Percentiles rank a stretch among this genome's conserved stretches.
These are phyloP conservation scores for Tuberolachnus salignus DNA, from an alignment of 2,888 invertebrate genomes.

Conservation along the genomic window DNA sequence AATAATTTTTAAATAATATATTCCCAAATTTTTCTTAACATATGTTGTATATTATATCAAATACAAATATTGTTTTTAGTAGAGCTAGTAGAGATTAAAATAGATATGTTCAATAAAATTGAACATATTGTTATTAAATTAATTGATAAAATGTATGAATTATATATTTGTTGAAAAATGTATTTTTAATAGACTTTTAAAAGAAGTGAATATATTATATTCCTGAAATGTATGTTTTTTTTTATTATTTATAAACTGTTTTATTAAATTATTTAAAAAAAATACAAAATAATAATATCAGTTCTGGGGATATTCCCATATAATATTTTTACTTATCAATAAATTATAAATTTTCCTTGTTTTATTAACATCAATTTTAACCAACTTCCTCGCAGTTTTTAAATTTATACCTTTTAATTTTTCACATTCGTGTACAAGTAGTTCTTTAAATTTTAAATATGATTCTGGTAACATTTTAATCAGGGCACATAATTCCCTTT, in stretches of 20 bases:
- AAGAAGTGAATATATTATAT: no score
- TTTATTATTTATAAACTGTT: neutral
- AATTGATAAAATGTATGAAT: no score
- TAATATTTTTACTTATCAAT: constrained; percentile 74
- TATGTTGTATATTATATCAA: no score
- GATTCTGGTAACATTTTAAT: constrained; percentile 77
- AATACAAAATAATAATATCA: neutral
- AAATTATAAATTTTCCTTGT: constrained; percentile 86
- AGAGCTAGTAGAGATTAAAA: no score
- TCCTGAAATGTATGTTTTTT: no score
- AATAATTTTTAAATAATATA: no score
- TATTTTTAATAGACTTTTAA: no score
- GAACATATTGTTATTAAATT: no score
- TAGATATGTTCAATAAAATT: no score
- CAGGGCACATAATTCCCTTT: constrained; percentile 78
- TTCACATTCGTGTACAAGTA: constrained; percentile 76
- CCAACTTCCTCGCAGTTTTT: constrained; percentile 79
- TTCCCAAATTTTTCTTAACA: no score
- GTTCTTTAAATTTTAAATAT: constrained; percentile 78
- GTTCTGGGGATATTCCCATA: constrained; percentile 63
- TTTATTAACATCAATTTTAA: constrained; percentile 86
- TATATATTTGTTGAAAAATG: no score
- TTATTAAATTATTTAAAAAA: neutral
- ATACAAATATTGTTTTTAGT: no score
- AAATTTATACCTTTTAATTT: constrained; percentile 71